Evolutionary conservation across 2,113 vertebrate species (phyloP).

Genomic region (Oxyura jamaicensis): DNA sequence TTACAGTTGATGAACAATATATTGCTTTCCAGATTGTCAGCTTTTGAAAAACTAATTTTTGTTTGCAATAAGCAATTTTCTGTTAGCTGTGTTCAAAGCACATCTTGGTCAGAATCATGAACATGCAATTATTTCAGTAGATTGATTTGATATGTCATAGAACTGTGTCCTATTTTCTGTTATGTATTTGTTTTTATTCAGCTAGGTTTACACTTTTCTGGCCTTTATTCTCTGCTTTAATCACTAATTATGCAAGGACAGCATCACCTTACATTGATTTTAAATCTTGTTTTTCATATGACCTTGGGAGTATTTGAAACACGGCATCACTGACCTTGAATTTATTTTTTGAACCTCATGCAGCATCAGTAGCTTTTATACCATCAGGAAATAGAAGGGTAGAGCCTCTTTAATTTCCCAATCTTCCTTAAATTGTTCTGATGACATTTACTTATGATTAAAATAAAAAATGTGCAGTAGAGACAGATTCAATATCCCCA

Average conservation of each 20-base stretch:
- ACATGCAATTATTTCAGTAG: constrained; percentile 25
- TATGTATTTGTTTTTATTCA: not conserved
- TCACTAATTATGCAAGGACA: not conserved
- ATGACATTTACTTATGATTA: constrained; percentile 14
- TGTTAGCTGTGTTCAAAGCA: constrained; percentile 31
- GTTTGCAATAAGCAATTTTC: constrained; percentile 45
- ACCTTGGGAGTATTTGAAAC: not conserved
- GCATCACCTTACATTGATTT: not conserved
- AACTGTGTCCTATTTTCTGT: not conserved
- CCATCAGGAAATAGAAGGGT: not conserved
- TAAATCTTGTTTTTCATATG: not conserved
- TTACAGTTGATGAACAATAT: constrained; percentile 47
- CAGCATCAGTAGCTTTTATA: not conserved
- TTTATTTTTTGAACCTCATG: not conserved
- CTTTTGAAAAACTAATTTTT: constrained; percentile 31
- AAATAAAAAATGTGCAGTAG: constrained; percentile 5
- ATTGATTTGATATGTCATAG: constrained; percentile 9
- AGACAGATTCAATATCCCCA: not conserved
- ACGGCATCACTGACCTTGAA: not conserved
- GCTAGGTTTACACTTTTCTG: not conserved
- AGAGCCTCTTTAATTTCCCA: constrained; percentile 7
- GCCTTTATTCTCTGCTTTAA: not conserved
- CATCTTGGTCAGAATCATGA: constrained; percentile 36
- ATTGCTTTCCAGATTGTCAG: constrained; percentile 24
- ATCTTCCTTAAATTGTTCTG: constrained; percentile 23